Evolutionary conservation across 2,797 vertebrate genomes (phyloP).

Genomic region (Euthynnus affinis): DNA sequence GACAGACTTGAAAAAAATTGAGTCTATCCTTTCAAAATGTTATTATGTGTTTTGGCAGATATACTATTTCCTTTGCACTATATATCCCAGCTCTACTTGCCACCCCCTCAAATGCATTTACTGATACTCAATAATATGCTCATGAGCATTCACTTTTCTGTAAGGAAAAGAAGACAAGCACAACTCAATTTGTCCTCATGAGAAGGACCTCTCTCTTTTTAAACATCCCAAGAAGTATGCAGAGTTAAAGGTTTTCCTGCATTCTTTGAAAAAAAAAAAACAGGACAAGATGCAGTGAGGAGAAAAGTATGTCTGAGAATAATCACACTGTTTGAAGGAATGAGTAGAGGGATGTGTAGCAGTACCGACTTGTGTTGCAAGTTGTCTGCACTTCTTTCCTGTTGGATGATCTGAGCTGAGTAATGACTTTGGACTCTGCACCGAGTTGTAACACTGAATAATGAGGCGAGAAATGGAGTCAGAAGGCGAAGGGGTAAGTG

Average conservation of each 20-base stretch:
- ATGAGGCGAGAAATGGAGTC: slow-evolving; percentile 48
- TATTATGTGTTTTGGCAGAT: background rate
- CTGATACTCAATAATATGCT: slow-evolving; percentile 1
- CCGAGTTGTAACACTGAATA: slow-evolving; percentile 41
- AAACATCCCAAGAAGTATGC: slow-evolving; percentile 67
- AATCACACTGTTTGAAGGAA: slow-evolving; percentile 69
- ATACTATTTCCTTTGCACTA: background rate
- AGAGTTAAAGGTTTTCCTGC: slow-evolving; percentile 58
- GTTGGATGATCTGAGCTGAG: slow-evolving; percentile 64
- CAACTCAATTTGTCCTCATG: slow-evolving; percentile 6
- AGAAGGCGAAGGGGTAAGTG: slow-evolving; percentile 17
- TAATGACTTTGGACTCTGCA: slow-evolving; percentile 69
- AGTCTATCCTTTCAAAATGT: no score
- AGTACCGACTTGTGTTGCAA: slow-evolving; percentile 39
- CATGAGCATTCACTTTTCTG: slow-evolving; percentile 1
- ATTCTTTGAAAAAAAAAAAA: slow-evolving; percentile 29
- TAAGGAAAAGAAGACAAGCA: slow-evolving; percentile 41
- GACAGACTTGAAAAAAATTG: no score
- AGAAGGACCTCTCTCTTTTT: slow-evolving; percentile 25
- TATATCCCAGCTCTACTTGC: background rate
- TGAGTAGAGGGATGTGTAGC: slow-evolving; percentile 42
- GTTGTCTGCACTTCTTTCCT: slow-evolving; percentile 54
- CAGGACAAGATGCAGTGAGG: slow-evolving; percentile 8
- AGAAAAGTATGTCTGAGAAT: slow-evolving; percentile 57
- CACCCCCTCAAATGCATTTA: background rate